These are phyloP conservation scores for Synanthedon andrenaeformis DNA, from an alignment of 2,888 invertebrate genomes.

Conservation along the genomic window DNA sequence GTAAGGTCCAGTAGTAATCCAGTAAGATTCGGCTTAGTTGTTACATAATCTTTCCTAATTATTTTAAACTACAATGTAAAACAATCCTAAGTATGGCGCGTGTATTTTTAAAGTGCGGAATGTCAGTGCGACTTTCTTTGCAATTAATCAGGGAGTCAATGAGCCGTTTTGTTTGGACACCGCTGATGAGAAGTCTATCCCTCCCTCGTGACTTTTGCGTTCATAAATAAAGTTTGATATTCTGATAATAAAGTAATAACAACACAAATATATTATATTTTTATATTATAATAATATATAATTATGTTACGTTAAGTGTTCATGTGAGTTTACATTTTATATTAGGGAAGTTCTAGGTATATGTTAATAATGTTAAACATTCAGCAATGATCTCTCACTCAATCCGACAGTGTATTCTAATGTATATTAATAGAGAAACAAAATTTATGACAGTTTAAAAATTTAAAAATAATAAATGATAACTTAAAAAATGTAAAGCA, in stretches of 20 bases:
- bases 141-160: slow-evolving; percentile 68
- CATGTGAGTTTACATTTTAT: background rate
- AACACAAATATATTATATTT: background rate
- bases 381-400: too few relatives aligned
- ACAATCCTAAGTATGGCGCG: background rate
- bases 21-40: too few relatives aligned
- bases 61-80: background rate
- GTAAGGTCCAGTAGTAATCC: too few relatives aligned
- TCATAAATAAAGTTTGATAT: background rate
- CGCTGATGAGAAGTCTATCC: slow-evolving; percentile 50
- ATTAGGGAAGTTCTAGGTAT: background rate
- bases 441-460: background rate
- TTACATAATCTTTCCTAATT: too few relatives aligned
- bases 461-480: too few relatives aligned
- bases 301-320: background rate
- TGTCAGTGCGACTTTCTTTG: slow-evolving; percentile 53
- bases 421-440: background rate
- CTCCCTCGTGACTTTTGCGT: slow-evolving; percentile 43
- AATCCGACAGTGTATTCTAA: too few relatives aligned
- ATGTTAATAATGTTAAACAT: background rate
- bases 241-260: background rate
- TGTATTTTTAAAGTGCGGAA: slow-evolving; percentile 24
- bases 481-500: too few relatives aligned
- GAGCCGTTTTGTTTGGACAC: slow-evolving; percentile 65
- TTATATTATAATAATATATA: background rate